Conservation (phyloP, 2,797 vertebrate genomes). For the Pogonophryne albipinna region DNA sequence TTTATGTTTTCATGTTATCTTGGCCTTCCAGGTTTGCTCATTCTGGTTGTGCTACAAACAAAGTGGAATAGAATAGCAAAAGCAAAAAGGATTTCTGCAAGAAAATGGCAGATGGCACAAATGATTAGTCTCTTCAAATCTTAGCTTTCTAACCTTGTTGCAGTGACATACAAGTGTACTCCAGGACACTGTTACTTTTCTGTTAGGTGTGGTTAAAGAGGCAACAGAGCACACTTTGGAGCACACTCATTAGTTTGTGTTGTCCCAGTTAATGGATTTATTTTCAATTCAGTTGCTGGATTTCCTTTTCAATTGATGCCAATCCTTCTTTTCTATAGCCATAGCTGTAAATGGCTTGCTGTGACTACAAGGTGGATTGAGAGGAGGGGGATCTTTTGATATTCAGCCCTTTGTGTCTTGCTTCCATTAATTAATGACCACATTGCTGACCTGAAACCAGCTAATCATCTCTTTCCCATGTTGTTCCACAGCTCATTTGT, state of each 20-base stretch:
- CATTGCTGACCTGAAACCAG: slow-evolving; percentile 8
- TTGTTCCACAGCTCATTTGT: not conserved
- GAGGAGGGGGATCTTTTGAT: not conserved
- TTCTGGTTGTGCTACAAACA: not conserved
- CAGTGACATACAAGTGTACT: not conserved
- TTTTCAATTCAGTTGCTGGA: too few relatives aligned
- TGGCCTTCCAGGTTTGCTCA: slow-evolving; percentile 13
- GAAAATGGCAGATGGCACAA: not conserved
- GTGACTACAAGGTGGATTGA: not conserved
- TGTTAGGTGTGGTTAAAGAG: not conserved
- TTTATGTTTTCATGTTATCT: slow-evolving; percentile 20
- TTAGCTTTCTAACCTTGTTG: not conserved
- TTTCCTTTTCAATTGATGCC: not conserved
- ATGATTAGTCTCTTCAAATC: not conserved
- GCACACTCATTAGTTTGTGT: not conserved
- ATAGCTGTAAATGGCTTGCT: not conserved
- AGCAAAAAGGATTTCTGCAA: not conserved
- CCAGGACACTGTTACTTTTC: not conserved
- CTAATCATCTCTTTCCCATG: not conserved
- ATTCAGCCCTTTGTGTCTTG: slow-evolving; percentile 1
- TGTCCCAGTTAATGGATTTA: too few relatives aligned
- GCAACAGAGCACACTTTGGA: not conserved
- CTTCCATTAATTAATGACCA: slow-evolving; percentile 7
- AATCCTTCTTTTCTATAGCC: not conserved
- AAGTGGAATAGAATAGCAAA: not conserved